phyloP scores from a whole-genome alignment of 2,113 vertebrate genomes.

The Agapornis roseicollis region DNA sequence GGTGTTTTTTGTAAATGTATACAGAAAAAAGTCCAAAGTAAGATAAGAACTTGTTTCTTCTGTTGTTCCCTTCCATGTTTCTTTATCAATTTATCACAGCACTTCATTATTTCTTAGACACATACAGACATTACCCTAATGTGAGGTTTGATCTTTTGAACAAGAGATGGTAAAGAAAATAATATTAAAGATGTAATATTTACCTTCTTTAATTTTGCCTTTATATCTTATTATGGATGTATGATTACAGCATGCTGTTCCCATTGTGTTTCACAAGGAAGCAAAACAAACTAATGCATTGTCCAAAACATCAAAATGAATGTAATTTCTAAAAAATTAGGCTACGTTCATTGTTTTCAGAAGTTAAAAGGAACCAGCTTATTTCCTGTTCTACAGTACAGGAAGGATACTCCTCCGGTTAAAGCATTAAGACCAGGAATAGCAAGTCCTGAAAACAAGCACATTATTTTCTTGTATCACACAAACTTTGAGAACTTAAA shows the following conservation, averaged over 20 bases:
- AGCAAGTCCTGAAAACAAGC: slow-evolving; percentile 44
- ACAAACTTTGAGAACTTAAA: background rate
- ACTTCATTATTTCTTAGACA: background rate
- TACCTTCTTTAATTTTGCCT: background rate
- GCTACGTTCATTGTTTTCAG: slow-evolving; percentile 49
- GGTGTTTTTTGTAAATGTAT: background rate
- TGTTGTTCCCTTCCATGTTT: background rate
- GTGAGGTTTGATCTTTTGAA: background rate
- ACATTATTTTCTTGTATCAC: background rate
- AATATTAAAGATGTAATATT: background rate
- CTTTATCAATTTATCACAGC: background rate
- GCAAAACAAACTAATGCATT: slow-evolving; percentile 48
- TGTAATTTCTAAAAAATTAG: slow-evolving; percentile 1
- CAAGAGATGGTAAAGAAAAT: background rate
- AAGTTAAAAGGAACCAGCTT: slow-evolving; percentile 45
- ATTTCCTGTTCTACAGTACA: slow-evolving; percentile 41
- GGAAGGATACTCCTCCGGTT: slow-evolving; percentile 55
- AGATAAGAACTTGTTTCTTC: background rate
- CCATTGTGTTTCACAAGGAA: slow-evolving; percentile 45
- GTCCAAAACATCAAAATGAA: slow-evolving; percentile 23
- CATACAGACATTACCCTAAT: background rate
- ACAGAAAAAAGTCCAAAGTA: rapidly evolving
- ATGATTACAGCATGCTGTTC: background rate
- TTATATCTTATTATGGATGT: background rate
- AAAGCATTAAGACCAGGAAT: slow-evolving; percentile 15